phyloP scores from a whole-genome alignment of 2,113 vertebrate genomes.

The Nothoprocta pentlandii region DNA sequence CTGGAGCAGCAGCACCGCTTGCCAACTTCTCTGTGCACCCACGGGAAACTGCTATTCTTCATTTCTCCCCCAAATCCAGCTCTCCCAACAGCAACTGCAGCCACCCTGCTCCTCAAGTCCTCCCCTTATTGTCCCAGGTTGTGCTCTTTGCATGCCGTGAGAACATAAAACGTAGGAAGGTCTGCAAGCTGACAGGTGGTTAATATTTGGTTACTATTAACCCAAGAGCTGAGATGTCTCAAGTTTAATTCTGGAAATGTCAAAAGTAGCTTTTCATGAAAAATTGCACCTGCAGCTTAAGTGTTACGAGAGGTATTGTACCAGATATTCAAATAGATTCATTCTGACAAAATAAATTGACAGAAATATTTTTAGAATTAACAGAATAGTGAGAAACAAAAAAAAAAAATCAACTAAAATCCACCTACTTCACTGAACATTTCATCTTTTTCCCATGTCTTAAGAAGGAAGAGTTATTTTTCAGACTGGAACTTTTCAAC shows the following conservation, averaged over 20 bases:
- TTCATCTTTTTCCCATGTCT: constrained; percentile 53
- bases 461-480: constrained; percentile 47
- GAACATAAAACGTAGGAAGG: no score
- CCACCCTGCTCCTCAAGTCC: no score
- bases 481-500: constrained; percentile 57
- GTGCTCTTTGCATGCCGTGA: no score
- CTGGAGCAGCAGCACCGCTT: no score
- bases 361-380: not conserved
- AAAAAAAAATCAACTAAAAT: constrained; percentile 13
- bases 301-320: not conserved
- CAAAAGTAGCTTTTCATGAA: not conserved
- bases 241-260: not conserved
- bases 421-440: constrained; percentile 30
- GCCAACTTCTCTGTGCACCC: no score
- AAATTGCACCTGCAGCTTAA: not conserved
- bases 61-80: no score
- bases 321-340: not conserved
- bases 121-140: no score
- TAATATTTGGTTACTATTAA: not conserved
- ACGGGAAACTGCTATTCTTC: no score
- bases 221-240: not conserved
- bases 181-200: no score
- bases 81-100: no score
- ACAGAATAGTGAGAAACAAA: not conserved
- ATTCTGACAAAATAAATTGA: constrained; percentile 7